Conservation (phyloP, 1,140 invertebrate genomes). For the Panonychus citri region DNA sequence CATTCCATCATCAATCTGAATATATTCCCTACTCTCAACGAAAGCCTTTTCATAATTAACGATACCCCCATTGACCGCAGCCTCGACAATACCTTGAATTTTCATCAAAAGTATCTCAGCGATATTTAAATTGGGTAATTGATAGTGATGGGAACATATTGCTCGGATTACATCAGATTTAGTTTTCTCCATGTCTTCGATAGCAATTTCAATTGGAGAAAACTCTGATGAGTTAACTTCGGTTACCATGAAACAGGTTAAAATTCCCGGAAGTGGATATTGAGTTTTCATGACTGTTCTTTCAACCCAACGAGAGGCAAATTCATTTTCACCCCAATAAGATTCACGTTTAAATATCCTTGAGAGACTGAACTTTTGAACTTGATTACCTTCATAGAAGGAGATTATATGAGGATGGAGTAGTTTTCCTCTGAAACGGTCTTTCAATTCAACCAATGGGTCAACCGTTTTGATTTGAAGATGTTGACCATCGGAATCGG, state of each 20-base stretch:
- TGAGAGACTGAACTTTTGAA: conserved; percentile 69
- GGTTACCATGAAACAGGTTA: conserved; percentile 78
- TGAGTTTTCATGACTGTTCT: conserved; percentile 59
- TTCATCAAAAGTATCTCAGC: conserved; percentile 67
- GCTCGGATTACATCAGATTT: conserved; percentile 48
- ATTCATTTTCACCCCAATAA: conserved; percentile 19
- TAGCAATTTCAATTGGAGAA: conserved; percentile 72
- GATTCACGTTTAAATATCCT: conserved; percentile 34
- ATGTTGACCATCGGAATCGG: conserved; percentile 18
- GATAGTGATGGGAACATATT: conserved; percentile 41
- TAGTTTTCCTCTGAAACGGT: conserved; percentile 19
- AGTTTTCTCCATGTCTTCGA: conserved; percentile 69
- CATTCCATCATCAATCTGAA: background rate
- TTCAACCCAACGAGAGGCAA: conserved; percentile 82
- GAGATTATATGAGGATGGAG: conserved; percentile 69
- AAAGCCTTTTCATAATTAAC: conserved; percentile 83
- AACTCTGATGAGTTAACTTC: conserved; percentile 51
- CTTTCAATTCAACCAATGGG: conserved; percentile 40
- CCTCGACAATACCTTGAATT: conserved; percentile 66
- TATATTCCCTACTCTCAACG: conserved; percentile 24
- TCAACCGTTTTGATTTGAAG: conserved; percentile 88
- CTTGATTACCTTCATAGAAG: conserved; percentile 76
- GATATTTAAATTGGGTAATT: conserved; percentile 37
- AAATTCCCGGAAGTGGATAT: conserved; percentile 62
- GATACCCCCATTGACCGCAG: conserved; percentile 85